A percentile compares a stretch with the other conserved stretches of the same genome.
Conservation (phyloP, 2,797 vertebrate genomes). For the Enteromius thamalakanensis region DNA sequence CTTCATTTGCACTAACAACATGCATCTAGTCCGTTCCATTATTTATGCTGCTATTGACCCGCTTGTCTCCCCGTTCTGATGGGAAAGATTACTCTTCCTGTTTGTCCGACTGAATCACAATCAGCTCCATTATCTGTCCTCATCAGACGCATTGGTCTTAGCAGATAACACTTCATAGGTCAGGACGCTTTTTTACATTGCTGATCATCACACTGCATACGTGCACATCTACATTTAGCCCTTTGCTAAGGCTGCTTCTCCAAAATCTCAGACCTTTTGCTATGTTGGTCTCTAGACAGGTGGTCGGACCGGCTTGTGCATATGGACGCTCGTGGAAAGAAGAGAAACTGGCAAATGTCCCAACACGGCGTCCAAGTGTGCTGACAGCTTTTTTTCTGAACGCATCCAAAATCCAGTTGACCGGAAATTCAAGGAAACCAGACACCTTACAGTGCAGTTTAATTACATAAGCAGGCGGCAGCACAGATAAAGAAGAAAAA, state of each 20-base stretch:
- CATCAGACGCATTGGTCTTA: conserved; percentile 23
- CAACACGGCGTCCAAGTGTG: conserved; percentile 55
- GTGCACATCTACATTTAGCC: background rate
- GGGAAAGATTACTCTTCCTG: conserved; percentile 68
- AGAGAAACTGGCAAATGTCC: conserved; percentile 66
- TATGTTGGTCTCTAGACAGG: conserved; percentile 64
- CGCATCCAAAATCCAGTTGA: conserved; percentile 51
- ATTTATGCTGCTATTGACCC: conserved; percentile 72
- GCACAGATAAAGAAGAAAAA: conserved; percentile 43
- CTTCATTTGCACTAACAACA: conserved; percentile 56
- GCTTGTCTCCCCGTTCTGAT: conserved; percentile 70
- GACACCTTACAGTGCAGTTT: conserved; percentile 63
- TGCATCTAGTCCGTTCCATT: conserved; percentile 66
- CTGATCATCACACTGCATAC: conserved; percentile 9
- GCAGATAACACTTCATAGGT: conserved; percentile 10
- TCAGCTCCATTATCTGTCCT: conserved; percentile 37
- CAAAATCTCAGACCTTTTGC: conserved; percentile 60
- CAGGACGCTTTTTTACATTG: background rate
- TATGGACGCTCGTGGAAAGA: conserved; percentile 71
- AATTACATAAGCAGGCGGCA: conserved; percentile 52
- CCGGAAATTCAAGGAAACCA: conserved; percentile 59
- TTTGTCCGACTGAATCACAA: conserved; percentile 59
- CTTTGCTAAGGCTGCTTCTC: conserved; percentile 58
- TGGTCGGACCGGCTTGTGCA: conserved; percentile 57
- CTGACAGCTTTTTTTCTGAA: conserved; percentile 64